A percentile compares a stretch with the other conserved stretches of the same genome.
Conservation (phyloP, 2,797 vertebrate species). For the Trematomus bernacchii region DNA sequence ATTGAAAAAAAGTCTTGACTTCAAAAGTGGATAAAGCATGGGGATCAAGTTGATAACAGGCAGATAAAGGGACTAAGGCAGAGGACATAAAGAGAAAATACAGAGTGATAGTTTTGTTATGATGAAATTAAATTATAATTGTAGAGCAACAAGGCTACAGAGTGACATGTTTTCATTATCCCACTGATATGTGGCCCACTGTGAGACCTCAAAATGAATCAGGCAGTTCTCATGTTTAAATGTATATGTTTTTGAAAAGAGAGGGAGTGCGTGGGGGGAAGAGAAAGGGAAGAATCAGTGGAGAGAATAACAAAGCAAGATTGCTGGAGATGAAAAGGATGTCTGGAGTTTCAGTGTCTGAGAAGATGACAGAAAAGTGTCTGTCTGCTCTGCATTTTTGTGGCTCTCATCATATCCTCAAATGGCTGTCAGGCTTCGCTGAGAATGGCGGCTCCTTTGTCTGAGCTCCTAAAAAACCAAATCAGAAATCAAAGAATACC, state of each 20-base stretch:
- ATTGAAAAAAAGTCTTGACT: not conserved
- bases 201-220: slow-evolving; percentile 67
- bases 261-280: slow-evolving; percentile 12
- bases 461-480: slow-evolving; percentile 58
- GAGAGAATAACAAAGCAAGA: slow-evolving; percentile 63
- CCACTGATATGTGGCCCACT: slow-evolving; percentile 58
- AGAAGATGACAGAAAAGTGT: slow-evolving; percentile 66
- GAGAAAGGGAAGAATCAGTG: slow-evolving; percentile 26
- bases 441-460: slow-evolving; percentile 42
- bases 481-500: slow-evolving; percentile 71
- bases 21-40: slow-evolving; percentile 6
- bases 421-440: slow-evolving; percentile 68
- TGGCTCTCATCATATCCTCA: slow-evolving; percentile 58
- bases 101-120: slow-evolving; percentile 17
- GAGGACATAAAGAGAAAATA: slow-evolving; percentile 3
- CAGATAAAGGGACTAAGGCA: not conserved
- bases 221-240: slow-evolving; percentile 72
- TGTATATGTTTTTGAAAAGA: slow-evolving; percentile 70
- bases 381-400: slow-evolving; percentile 47
- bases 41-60: slow-evolving; percentile 9
- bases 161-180: slow-evolving; percentile 71
- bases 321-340: slow-evolving; percentile 67
- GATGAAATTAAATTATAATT: slow-evolving; percentile 67
- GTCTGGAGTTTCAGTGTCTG: slow-evolving; percentile 49
- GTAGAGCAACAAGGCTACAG: slow-evolving; percentile 52